Percentiles rank a stretch among this genome's conserved stretches.
phyloP scores from a whole-genome alignment of 2,888 invertebrate genomes.

The Himalopsyche tibetana region DNA sequence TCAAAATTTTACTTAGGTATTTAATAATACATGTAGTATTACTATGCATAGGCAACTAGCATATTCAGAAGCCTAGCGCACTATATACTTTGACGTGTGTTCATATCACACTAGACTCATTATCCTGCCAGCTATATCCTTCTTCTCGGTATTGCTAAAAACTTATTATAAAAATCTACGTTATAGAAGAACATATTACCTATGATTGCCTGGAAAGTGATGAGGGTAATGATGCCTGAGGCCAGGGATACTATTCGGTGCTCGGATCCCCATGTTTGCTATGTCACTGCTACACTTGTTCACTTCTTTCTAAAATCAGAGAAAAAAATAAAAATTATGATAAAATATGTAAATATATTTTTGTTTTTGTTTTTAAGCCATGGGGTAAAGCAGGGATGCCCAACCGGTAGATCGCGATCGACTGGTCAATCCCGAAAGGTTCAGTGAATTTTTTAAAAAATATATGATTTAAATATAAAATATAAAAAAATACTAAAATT shows the following conservation, averaged over 20 bases:
- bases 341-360: too few species aligned
- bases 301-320: constrained; percentile 69
- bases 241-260: constrained; percentile 83
- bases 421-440: too few species aligned
- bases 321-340: not conserved
- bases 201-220: constrained; percentile 73
- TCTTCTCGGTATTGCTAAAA: too few species aligned
- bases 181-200: constrained; percentile 64
- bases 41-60: not conserved
- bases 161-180: too few species aligned
- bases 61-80: not conserved
- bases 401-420: too few species aligned
- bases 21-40: not conserved
- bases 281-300: constrained; percentile 72
- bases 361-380: too few species aligned
- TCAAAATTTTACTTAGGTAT: not conserved
- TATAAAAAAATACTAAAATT: too few species aligned
- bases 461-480: too few species aligned
- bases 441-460: too few species aligned
- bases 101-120: too few species aligned
- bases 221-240: constrained; percentile 80
- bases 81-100: not conserved
- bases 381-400: too few species aligned
- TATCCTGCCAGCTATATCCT: too few species aligned
- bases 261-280: constrained; percentile 72